A percentile compares a stretch with the other conserved stretches of the same genome.
Conservation (phyloP, 2,888 invertebrate genomes). For the Dynastes hyllus region DNA sequence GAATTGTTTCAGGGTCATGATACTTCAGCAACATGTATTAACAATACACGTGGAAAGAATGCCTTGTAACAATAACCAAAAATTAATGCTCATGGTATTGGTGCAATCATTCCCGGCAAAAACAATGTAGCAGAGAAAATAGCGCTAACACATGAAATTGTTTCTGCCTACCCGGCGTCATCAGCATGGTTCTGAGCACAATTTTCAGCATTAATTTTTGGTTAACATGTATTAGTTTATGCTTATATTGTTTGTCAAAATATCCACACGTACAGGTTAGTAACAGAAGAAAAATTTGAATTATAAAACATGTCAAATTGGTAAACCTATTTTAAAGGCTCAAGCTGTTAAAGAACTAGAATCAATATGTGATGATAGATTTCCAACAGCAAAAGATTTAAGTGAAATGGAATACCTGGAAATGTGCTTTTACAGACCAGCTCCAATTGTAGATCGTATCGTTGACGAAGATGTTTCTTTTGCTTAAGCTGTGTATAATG, state of each 20-base stretch:
- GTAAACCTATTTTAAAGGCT: slow-evolving; percentile 52
- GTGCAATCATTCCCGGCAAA: too few species aligned
- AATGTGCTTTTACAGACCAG: slow-evolving; percentile 72
- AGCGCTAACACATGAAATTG: too few species aligned
- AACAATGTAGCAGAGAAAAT: too few species aligned
- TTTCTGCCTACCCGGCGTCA: too few species aligned
- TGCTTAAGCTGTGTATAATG: slow-evolving; percentile 55
- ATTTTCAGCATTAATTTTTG: too few species aligned
- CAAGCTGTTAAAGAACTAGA: slow-evolving; percentile 67
- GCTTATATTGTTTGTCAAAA: slow-evolving; percentile 69
- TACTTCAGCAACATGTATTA: slow-evolving; percentile 65
- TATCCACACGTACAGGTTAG: slow-evolving; percentile 67
- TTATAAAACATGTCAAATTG: too few species aligned
- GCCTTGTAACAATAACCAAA: too few species aligned
- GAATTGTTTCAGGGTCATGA: slow-evolving; percentile 69
- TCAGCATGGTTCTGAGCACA: too few species aligned
- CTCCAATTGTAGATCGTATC: slow-evolving; percentile 71
- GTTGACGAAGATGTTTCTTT: slow-evolving; percentile 67
- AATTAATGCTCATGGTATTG: too few species aligned
- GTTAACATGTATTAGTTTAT: slow-evolving; percentile 68
- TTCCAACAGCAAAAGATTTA: slow-evolving; percentile 65
- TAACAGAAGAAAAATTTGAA: background rate
- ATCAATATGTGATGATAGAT: slow-evolving; percentile 62
- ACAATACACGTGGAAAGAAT: too few species aligned
- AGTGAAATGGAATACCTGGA: slow-evolving; percentile 74